Percentiles rank a stretch among this genome's conserved stretches.
These are phyloP conservation scores for Gastrophysa polygoni DNA, from an alignment of 2,888 invertebrate genomes.

Conservation along the genomic window DNA sequence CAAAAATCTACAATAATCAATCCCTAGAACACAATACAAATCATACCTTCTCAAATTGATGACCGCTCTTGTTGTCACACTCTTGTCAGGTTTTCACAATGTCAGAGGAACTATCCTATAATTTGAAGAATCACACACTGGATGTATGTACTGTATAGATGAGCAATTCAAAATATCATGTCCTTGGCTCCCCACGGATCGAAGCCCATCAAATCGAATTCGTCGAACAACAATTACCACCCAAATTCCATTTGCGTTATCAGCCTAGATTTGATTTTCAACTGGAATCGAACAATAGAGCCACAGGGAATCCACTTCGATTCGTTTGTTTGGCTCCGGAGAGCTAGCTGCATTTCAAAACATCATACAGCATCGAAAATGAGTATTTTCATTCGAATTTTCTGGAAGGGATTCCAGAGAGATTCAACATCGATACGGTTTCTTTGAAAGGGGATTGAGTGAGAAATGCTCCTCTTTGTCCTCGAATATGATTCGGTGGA, in stretches of 20 bases:
- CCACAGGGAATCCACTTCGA: slow-evolving; percentile 26
- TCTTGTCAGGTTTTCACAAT: no score
- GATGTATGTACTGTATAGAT: no score
- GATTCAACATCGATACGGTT: not conserved
- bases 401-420: not conserved
- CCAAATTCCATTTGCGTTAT: slow-evolving; percentile 21
- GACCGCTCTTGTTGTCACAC: no score
- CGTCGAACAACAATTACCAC: slow-evolving; percentile 19
- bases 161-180: no score
- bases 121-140: no score
- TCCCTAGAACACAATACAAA: no score
- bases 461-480: not conserved
- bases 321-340: slow-evolving; percentile 22
- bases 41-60: no score
- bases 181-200: not conserved
- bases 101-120: no score
- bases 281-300: slow-evolving; percentile 28
- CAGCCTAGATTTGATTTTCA: slow-evolving; percentile 27
- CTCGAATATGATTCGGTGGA: not conserved
- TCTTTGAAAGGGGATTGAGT: not conserved
- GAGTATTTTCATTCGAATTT: not conserved
- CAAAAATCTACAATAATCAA: no score
- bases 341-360: slow-evolving; percentile 18
- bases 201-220: not conserved
- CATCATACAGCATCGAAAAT: slow-evolving; percentile 18